phyloP scores from a whole-genome alignment of 2,113 vertebrate species.

The Platycercus adscitus region DNA sequence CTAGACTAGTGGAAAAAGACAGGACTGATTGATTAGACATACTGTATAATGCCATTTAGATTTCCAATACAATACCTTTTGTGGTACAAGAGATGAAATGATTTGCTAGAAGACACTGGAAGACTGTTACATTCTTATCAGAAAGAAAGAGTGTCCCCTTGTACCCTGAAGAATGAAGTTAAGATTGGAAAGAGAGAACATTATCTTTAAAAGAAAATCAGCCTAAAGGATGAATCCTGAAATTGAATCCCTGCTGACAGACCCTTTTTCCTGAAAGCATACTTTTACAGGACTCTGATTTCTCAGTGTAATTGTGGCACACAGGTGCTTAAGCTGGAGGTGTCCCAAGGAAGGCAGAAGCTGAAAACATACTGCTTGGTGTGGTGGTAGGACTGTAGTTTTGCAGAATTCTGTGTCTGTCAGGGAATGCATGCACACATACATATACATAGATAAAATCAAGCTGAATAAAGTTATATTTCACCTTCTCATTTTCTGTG shows the following conservation, averaged over 20 bases:
- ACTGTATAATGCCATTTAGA: not conserved
- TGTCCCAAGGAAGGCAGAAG: not conserved
- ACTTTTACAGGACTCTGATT: not conserved
- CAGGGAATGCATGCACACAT: too few species aligned
- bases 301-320: not conserved
- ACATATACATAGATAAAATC: not conserved
- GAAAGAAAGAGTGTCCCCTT: not conserved
- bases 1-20: not conserved
- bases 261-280: not conserved
- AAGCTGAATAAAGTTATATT: not conserved
- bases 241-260: not conserved
- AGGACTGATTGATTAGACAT: not conserved
- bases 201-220: not conserved
- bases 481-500: not conserved
- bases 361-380: not conserved
- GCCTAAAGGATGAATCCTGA: not conserved
- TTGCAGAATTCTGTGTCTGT: not conserved
- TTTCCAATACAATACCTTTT: not conserved
- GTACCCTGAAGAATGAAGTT: not conserved
- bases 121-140: not conserved
- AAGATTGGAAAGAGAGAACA: not conserved
- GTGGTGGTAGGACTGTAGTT: not conserved
- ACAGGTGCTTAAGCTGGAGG: not conserved
- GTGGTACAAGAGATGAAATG: not conserved
- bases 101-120: not conserved